Evolutionary conservation across 2,888 invertebrate species (phyloP).

Genomic region (Argyra leucocephala): DNA sequence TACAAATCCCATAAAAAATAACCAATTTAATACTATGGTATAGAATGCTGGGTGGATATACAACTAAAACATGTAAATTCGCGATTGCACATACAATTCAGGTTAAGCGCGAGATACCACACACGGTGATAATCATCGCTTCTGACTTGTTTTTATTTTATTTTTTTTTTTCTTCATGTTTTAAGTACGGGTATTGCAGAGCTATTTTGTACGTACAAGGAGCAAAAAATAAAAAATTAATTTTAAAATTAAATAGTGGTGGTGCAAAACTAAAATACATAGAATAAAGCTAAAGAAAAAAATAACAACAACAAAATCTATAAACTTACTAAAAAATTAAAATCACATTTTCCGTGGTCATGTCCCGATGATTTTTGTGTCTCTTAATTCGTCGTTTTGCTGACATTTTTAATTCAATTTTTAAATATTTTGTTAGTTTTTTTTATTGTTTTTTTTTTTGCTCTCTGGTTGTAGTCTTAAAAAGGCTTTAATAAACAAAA

Average conservation of each 20-base stretch:
- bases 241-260: too few species aligned
- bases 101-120: constrained; percentile 2
- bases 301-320: background rate
- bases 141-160: background rate
- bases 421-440: background rate
- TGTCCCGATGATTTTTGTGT: constrained; percentile 4
- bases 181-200: background rate
- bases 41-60: background rate
- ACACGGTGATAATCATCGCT: constrained; percentile 6
- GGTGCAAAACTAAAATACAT: too few species aligned
- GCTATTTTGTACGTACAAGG: background rate
- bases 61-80: background rate
- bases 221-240: too few species aligned
- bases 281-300: too few species aligned
- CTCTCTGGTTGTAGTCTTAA: background rate
- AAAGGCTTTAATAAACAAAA: constrained; percentile 1
- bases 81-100: background rate
- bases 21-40: background rate
- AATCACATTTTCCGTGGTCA: constrained; percentile 10
- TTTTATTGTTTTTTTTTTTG: background rate
- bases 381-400: constrained; percentile 6
- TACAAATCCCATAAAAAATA: too few species aligned
- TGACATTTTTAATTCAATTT: background rate
- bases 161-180: background rate
- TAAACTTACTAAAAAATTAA: constrained; percentile 6